Evolutionary conservation across 2,113 vertebrate genomes (phyloP).

Genomic region (Porphyrio hochstetteri): DNA sequence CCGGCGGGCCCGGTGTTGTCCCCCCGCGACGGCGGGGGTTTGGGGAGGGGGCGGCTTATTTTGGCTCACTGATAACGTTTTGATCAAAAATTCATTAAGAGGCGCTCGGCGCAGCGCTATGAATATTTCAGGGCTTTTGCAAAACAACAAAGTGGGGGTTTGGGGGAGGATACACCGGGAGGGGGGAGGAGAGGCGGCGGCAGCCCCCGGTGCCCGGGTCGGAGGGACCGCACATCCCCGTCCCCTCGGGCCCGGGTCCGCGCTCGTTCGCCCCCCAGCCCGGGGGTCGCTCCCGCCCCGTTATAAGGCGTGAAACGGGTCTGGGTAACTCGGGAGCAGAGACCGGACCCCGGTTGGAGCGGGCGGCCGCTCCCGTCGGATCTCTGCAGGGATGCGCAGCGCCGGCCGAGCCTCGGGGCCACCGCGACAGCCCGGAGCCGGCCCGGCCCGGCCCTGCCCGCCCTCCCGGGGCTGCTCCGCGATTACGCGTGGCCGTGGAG

Average conservation of each 20-base stretch:
- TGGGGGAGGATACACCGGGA: not conserved
- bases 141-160: conserved; percentile 21
- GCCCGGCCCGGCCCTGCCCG: not conserved
- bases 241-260: not conserved
- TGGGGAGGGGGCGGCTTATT: not conserved
- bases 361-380: not conserved
- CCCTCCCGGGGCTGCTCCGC: not conserved
- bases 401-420: not conserved
- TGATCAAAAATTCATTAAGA: conserved; percentile 61
- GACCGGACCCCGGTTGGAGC: rapidly evolving
- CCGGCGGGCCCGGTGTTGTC: not conserved
- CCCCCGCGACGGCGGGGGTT: not conserved
- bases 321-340: rapidly evolving
- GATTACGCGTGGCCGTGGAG: not conserved
- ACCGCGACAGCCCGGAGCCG: not conserved
- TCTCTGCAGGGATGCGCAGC: not conserved
- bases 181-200: not conserved
- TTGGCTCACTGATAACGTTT: conserved; percentile 23
- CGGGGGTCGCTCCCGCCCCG: not conserved
- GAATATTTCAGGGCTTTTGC: conserved; percentile 47
- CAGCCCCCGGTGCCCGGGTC: not conserved
- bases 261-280: too few species aligned
- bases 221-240: not conserved
- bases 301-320: not conserved
- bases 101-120: not conserved